These are phyloP conservation scores for Smutsia temminckii DNA, from an alignment of 2,797 vertebrate genomes.

Conservation along the genomic window DNA sequence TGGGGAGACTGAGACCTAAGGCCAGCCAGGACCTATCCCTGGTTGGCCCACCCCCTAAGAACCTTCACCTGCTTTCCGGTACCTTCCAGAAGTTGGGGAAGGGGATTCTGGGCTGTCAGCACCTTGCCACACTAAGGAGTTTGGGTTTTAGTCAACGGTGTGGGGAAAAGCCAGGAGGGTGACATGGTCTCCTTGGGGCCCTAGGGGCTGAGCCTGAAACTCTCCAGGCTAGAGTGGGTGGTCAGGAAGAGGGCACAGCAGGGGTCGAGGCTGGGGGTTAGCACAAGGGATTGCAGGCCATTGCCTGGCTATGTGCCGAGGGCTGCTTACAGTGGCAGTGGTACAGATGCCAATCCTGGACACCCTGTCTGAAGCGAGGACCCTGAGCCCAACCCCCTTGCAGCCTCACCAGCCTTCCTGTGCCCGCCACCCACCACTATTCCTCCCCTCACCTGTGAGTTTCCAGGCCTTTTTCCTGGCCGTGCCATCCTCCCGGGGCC, in stretches of 20 bases:
- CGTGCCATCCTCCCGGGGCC: neutral
- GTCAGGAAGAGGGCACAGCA: neutral
- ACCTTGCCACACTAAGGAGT: neutral
- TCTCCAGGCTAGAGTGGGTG: neutral
- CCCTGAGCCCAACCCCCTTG: neutral
- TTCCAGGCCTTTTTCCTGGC: neutral
- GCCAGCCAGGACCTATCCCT: fast-evolving
- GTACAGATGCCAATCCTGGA: neutral
- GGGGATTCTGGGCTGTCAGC: fast-evolving
- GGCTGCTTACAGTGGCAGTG: neutral
- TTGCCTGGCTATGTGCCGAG: neutral
- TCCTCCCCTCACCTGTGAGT: too few relatives aligned
- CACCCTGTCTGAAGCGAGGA: neutral
- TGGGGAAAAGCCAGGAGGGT: neutral
- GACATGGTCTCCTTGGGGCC: neutral
- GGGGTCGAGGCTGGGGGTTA: neutral
- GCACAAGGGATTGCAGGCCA: neutral
- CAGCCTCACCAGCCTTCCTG: neutral
- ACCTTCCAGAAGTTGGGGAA: neutral
- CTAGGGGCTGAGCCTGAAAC: neutral
- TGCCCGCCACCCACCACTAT: too few relatives aligned
- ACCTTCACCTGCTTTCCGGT: neutral
- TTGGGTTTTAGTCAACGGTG: neutral
- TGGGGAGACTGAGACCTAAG: neutral
- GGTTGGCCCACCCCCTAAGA: too few relatives aligned